These are phyloP conservation scores for Fragum fragum DNA, from an alignment of 2,888 invertebrate species.

Conservation along the genomic window DNA sequence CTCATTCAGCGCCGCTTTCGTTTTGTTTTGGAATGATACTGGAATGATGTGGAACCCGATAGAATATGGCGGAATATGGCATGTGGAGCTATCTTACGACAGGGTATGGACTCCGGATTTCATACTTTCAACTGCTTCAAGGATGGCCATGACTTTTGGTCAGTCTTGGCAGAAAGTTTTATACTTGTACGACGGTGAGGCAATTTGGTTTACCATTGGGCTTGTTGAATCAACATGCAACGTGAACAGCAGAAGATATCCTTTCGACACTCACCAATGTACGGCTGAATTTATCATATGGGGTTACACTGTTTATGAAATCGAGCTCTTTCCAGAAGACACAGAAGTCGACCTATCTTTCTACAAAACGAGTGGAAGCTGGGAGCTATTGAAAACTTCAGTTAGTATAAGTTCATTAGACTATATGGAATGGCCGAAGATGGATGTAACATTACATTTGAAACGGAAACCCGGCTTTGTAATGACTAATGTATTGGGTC, in stretches of 20 bases:
- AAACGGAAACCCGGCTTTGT: constrained; percentile 33
- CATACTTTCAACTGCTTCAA: constrained; percentile 53
- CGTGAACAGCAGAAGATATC: constrained; percentile 53
- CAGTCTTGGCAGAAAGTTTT: constrained; percentile 51
- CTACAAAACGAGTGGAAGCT: neutral
- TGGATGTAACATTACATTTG: constrained; percentile 1
- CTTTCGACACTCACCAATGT: constrained; percentile 62
- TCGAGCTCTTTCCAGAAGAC: neutral
- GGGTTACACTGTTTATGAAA: constrained; percentile 48
- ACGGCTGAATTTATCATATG: constrained; percentile 40
- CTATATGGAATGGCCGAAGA: constrained; percentile 5
- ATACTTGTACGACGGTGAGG: constrained; percentile 38
- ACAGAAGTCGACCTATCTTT: neutral
- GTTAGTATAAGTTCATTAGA: neutral
- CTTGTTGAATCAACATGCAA: constrained; percentile 53
- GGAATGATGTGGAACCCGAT: constrained; percentile 42
- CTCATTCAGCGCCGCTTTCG: constrained; percentile 25
- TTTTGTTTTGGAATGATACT: constrained; percentile 41
- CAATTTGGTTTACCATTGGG: constrained; percentile 48
- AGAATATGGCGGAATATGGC: constrained; percentile 21
- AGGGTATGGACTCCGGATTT: constrained; percentile 64
- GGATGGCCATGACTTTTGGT: constrained; percentile 48
- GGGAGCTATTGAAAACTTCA: neutral
- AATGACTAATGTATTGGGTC: constrained; percentile 50
- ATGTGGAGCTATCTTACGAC: constrained; percentile 19